Conservation (phyloP, 2,113 vertebrate genomes). For the Condylura cristata region DNA sequence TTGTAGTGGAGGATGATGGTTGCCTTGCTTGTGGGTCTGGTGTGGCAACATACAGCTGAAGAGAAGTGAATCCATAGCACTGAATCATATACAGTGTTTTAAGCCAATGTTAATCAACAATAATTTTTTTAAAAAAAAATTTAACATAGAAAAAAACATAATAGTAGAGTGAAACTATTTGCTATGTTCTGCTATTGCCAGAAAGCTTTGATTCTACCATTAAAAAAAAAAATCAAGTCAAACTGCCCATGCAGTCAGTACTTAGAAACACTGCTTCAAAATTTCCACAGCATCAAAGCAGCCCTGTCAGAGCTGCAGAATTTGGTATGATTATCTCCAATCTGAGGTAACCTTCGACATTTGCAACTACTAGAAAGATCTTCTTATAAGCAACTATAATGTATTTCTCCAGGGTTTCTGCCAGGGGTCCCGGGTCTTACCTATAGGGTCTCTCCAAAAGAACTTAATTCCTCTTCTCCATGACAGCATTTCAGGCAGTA, state of each 20-base stretch:
- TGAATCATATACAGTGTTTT: too few relatives aligned
- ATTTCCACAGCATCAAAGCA: not conserved
- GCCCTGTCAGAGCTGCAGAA: not conserved
- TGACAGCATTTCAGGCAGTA: not conserved
- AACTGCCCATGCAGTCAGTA: not conserved
- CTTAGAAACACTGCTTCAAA: not conserved
- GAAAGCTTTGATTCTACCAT: not conserved
- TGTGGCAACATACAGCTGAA: too few relatives aligned
- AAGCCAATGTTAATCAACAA: too few relatives aligned
- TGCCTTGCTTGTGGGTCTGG: too few relatives aligned
- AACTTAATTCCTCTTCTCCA: not conserved
- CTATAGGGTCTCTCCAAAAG: not conserved
- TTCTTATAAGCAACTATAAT: not conserved
- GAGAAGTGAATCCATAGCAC: too few relatives aligned
- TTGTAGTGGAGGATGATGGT: too few relatives aligned
- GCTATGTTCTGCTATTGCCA: not conserved
- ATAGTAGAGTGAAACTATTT: not conserved
- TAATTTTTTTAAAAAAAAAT: too few relatives aligned
- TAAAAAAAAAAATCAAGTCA: not conserved
- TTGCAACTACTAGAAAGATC: not conserved
- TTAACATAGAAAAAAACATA: not conserved
- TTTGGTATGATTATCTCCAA: not conserved
- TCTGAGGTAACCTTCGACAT: not conserved
- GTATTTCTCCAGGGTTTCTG: not conserved
- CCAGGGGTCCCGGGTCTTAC: not conserved